These are phyloP conservation scores for Hypolimnas misippus DNA, from an alignment of 2,888 invertebrate species.

Conservation along the genomic window DNA sequence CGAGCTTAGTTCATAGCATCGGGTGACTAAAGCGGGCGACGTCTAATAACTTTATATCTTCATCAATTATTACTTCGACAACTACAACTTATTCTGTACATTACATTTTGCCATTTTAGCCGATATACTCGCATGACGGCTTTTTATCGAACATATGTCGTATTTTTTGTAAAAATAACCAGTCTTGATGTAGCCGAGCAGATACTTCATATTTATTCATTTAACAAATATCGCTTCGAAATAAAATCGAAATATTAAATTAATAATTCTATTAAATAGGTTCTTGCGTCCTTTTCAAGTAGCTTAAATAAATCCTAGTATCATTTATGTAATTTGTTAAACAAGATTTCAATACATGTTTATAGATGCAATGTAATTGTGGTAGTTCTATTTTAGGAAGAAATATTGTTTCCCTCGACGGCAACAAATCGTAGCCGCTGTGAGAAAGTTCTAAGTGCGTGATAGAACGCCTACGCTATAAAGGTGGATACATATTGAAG, in stretches of 20 bases:
- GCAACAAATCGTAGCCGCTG: constrained; percentile 33
- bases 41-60: constrained; percentile 12
- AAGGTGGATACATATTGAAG: constrained; percentile 27
- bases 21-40: constrained; percentile 25
- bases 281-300: background rate
- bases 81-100: background rate
- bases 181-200: background rate
- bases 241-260: background rate
- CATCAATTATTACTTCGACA: background rate
- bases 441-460: constrained; percentile 35
- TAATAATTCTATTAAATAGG: background rate
- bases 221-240: background rate
- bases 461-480: constrained; percentile 42
- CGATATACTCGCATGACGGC: background rate
- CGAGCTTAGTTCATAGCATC: constrained; percentile 40
- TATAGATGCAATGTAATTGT: constrained; percentile 16
- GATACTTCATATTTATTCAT: background rate
- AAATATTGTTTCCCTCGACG: constrained; percentile 29
- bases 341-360: constrained; percentile 5
- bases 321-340: background rate
- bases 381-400: constrained; percentile 26
- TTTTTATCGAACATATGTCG: background rate
- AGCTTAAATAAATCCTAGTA: background rate
- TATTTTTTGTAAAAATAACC: background rate
- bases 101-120: constrained; percentile 2